These are phyloP conservation scores for Zoanthus sansibaricus DNA, from an alignment of 92 coral and sea anemone genomes.

Conservation along the genomic window DNA sequence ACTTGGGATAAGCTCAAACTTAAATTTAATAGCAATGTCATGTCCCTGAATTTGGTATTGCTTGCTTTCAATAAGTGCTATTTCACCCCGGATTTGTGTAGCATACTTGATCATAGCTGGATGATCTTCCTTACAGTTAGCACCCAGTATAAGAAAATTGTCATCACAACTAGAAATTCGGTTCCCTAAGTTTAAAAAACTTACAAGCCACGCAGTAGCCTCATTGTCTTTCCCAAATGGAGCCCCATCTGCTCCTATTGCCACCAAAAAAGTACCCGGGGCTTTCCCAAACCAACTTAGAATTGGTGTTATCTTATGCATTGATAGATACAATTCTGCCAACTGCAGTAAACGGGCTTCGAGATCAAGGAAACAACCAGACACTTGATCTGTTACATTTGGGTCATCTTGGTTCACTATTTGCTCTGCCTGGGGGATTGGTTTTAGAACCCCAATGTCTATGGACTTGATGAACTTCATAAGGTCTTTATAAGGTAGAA, in stretches of 20 bases:
- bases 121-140: slow-evolving; percentile 76
- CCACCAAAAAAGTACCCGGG: slow-evolving; percentile 70
- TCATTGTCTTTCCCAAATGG: slow-evolving; percentile 77
- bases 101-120: slow-evolving; percentile 73
- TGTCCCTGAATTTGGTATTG: slow-evolving; percentile 66
- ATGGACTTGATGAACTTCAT: slow-evolving; percentile 77
- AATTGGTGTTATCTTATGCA: slow-evolving; percentile 30
- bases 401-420: slow-evolving; percentile 66
- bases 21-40: slow-evolving; percentile 60
- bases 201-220: slow-evolving; percentile 71
- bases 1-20: slow-evolving; percentile 76
- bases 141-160: slow-evolving; percentile 70
- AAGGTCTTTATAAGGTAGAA: slow-evolving; percentile 65
- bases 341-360: slow-evolving; percentile 74
- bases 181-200: slow-evolving; percentile 67
- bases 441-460: slow-evolving; percentile 68
- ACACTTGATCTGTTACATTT: slow-evolving; percentile 44
- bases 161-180: slow-evolving; percentile 72
- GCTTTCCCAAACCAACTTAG: slow-evolving; percentile 70
- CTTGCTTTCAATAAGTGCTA: slow-evolving; percentile 67
- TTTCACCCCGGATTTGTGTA: slow-evolving; percentile 68
- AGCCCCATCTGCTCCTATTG: slow-evolving; percentile 77
- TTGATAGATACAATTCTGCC: slow-evolving; percentile 73
- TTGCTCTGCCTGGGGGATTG: slow-evolving; percentile 62
- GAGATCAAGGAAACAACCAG: slow-evolving; percentile 75